phyloP scores from a whole-genome alignment of 2,113 vertebrate genomes.

The Vidua chalybeata region DNA sequence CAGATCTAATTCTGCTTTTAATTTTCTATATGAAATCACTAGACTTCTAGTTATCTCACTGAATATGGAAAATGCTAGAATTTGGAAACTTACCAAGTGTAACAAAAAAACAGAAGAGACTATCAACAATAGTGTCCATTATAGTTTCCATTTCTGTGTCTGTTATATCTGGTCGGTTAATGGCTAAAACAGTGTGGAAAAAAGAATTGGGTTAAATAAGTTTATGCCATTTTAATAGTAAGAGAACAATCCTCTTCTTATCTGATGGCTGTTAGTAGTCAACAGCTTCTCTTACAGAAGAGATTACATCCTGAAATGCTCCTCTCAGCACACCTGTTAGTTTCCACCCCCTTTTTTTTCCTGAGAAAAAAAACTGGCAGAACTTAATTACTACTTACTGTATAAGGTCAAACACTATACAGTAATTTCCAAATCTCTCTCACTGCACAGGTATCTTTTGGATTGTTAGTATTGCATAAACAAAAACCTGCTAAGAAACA shows the following conservation, averaged over 20 bases:
- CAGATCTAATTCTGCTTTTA: not conserved
- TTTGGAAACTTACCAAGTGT: conserved; percentile 87
- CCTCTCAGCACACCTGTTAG: not conserved
- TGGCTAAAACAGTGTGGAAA: conserved; percentile 73
- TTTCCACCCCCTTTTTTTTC: too few relatives aligned
- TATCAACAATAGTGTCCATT: conserved; percentile 98
- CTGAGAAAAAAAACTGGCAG: not conserved
- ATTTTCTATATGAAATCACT: not conserved
- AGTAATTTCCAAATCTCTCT: not conserved
- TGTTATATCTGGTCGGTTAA: conserved; percentile 92
- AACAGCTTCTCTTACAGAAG: not conserved
- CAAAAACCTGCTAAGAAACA: not conserved
- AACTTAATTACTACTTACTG: not conserved
- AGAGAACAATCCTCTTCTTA: not conserved
- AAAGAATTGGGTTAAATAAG: not conserved
- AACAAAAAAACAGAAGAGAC: conserved; percentile 99
- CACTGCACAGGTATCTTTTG: not conserved
- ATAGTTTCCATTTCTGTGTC: conserved; percentile 97
- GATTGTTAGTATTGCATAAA: not conserved
- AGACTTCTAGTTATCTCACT: not conserved
- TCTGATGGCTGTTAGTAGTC: not conserved
- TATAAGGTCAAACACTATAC: not conserved
- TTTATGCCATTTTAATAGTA: not conserved
- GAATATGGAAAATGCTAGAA: not conserved
- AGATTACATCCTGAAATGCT: not conserved